A percentile compares a stretch with the other conserved stretches of the same genome.
Evolutionary conservation across 2,888 invertebrate species (phyloP).

Genomic region (Adela reaumurella): DNA sequence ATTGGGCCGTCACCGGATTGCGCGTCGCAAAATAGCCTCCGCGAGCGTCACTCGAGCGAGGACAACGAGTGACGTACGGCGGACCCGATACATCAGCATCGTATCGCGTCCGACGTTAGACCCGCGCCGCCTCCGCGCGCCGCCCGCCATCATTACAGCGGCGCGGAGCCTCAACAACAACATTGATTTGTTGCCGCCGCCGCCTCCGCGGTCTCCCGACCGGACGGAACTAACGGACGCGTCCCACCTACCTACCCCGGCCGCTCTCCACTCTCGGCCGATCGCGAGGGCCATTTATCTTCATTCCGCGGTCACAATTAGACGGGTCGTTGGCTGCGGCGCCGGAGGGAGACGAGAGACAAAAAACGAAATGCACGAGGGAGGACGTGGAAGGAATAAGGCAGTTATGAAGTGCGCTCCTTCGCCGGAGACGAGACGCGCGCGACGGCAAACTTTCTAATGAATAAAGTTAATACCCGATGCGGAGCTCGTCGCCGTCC

Average conservation of each 20-base stretch:
- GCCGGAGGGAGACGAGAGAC: conserved; percentile 17
- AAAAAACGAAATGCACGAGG: background rate
- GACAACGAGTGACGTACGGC: background rate
- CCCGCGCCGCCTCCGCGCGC: too few species aligned
- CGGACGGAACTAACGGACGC: conserved; percentile 25
- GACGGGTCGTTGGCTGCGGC: conserved; percentile 64
- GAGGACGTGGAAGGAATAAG: conserved; percentile 45
- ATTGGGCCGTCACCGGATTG: background rate
- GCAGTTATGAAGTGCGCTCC: conserved; percentile 16
- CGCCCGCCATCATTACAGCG: too few species aligned
- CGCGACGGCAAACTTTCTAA: conserved; percentile 53
- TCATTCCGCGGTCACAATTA: conserved; percentile 67
- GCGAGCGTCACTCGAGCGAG: background rate
- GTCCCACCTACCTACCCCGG: conserved; percentile 15
- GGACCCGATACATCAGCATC: too few species aligned
- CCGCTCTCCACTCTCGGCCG: conserved; percentile 30
- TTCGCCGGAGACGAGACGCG: conserved; percentile 20
- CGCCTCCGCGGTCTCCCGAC: conserved; percentile 19
- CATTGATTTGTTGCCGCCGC: conserved; percentile 35
- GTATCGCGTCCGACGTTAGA: too few species aligned
- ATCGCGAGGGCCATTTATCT: conserved; percentile 66
- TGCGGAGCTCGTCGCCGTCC: conserved; percentile 8
- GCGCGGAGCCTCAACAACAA: conserved; percentile 23
- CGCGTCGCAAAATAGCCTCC: background rate
- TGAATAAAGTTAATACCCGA: conserved; percentile 52